Evolutionary conservation across 2,888 invertebrate genomes (phyloP), one percentile per base, ranked within the genome.

Genomic region (Tachystola acroxantha): DNA sequence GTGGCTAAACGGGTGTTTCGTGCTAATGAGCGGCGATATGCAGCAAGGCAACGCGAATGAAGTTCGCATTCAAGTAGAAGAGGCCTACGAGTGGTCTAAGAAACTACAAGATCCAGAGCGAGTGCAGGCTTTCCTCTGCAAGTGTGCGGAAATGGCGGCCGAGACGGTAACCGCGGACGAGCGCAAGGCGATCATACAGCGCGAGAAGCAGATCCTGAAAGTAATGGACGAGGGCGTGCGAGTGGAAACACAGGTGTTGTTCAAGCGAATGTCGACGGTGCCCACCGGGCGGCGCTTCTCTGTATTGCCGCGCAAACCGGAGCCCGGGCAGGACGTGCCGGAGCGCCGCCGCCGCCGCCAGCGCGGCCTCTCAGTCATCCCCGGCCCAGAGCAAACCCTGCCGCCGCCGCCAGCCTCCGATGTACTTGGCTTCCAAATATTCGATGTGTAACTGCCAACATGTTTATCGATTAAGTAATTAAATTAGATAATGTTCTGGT

Each of bases 11-110:
- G 84, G 79, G 0, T 73, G 71, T 24, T 84, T 86, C 33, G 77
- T 74, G 1, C 42, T 85, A 3, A 79, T 86, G 75, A 82, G 81
- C 36, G 80, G 84, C 1, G 86, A 86, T 33, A 84, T 86, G 82
- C 84, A 84, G 45, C 86, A 86, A 53, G 77, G 77, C 2, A 86
- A 86, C 37, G 63, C 77, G 0, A 85, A 85, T 36, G 86, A 86
- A 42, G 82, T 86, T 3, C 71, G 79, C 7, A 69, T 78, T 36
- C 67, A 74, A 45, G 81, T 85, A 0, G 86, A 84, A 43, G 82
- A 82, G 48, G 84, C 84, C 7, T 70, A 65, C 32, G 78, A 81
- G 42, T 79, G 66, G 63, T 68, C 80, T 1, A 82, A 81, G 45
- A 80, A 75, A 46, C 36, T 82, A 44, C 73, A 69, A 36, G 77